These are phyloP conservation scores for Montipora efflorescens DNA, from an alignment of 64 coral and sea anemone species.

Conservation along the genomic window DNA sequence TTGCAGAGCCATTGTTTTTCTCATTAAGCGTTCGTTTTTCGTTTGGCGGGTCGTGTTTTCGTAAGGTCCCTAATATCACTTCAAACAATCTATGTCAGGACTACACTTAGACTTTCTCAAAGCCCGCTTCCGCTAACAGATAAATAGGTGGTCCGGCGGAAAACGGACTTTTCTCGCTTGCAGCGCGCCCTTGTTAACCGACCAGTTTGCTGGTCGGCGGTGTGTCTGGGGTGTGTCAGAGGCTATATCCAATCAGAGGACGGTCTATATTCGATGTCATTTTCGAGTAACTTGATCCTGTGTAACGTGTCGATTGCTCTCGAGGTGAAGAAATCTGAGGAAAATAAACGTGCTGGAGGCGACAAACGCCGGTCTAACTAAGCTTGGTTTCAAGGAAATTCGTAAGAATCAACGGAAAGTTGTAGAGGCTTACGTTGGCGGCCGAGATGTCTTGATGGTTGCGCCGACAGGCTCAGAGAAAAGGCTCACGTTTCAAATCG, in stretches of 20 bases:
- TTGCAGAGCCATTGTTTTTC: no score
- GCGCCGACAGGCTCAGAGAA: constrained; percentile 66
- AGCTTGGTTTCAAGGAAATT: constrained; percentile 52
- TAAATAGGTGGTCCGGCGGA: neutral
- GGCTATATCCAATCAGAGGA: no score
- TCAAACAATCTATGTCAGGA: no score
- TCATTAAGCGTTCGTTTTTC: no score
- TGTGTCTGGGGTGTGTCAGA: neutral
- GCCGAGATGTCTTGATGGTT: constrained; percentile 46
- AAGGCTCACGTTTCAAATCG: constrained; percentile 60
- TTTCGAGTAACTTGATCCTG: neutral
- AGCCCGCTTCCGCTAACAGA: no score
- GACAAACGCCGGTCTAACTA: constrained; percentile 6
- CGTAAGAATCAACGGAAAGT: neutral
- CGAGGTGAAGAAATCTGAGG: neutral
- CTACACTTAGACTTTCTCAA: no score
- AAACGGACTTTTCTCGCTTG: constrained; percentile 17
- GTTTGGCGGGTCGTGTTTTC: no score
- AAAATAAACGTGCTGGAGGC: neutral
- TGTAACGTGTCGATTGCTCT: neutral
- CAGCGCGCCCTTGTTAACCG: constrained; percentile 16
- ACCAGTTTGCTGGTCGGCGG: neutral
- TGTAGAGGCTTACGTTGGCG: constrained; percentile 42
- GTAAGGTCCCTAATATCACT: no score
- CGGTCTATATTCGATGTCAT: neutral